Evolutionary conservation across 2,113 vertebrate genomes (phyloP), one percentile per base, ranked within the genome.

Genomic region (Picathartes gymnocephalus): DNA sequence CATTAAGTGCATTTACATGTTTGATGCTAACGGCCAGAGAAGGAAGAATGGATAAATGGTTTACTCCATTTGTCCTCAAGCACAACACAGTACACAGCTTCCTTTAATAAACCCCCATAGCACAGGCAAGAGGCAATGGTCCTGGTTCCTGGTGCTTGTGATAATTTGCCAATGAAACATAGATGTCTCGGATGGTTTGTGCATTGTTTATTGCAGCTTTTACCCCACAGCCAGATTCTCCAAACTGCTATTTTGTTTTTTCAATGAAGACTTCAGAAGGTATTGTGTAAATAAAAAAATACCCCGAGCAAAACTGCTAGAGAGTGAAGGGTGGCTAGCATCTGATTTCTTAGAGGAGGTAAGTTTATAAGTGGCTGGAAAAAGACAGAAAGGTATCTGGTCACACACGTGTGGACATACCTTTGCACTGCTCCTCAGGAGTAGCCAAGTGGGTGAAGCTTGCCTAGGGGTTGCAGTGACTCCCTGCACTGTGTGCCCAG

Each of bases 151-250:
- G 8, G 25, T 20, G 33, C 23, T 54, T 51, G 53, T 60, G 57
- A 35, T 60, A 66, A 84, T 64, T 65, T 82, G 50, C 25, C 74
- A 44, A 6, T 27, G 37, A 90, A 95, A 69, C 14, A 27, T 2
- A 57, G n/a, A 66, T 15, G 21, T 57, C 35, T 77, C 0, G 0
- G 31, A 14, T n/a, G 18, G 27, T 57, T 79, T 64, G 37, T n/a
- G 12, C 25, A 18, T 31, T 68, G 28, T 44, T 93, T 93, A 53
- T 72, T 57, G 28, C 24, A 72, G 65, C 19, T 87, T 66, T 79
- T 68, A 64, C 15, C 30, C n/a, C 53, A 19, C 45, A 83, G 64
- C 10, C 72, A 81, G 48, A 79, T 35, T 78, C 64, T 83, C 76
- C 50, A 48, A 73, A 80, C 20, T 13, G 31, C 39, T 66, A 6